phyloP scores from a whole-genome alignment of 2,888 invertebrate genomes.

The Ophion slaviceki region DNA sequence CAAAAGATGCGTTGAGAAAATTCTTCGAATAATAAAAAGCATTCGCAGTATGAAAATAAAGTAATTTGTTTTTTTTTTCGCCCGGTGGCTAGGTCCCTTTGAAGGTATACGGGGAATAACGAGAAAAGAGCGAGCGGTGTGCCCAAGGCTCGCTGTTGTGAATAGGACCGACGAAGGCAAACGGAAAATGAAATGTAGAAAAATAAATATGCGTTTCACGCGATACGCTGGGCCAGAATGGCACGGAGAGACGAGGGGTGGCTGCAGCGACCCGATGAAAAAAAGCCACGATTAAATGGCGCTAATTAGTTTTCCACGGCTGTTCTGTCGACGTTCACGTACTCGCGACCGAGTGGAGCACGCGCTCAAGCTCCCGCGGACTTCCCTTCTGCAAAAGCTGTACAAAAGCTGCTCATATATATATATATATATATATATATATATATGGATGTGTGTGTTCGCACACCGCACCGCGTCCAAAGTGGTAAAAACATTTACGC shows the following conservation, averaged over 20 bases:
- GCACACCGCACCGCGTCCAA: neutral
- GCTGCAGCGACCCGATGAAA: constrained; percentile 38
- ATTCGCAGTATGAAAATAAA: too few relatives aligned
- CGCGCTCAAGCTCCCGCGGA: constrained; percentile 29
- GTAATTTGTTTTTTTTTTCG: too few relatives aligned
- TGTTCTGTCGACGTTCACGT: constrained; percentile 58
- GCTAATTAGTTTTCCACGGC: constrained; percentile 66
- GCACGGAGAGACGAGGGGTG: neutral
- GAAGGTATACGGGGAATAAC: neutral
- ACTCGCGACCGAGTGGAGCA: constrained; percentile 51
- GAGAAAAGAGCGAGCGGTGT: neutral
- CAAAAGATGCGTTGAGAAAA: too few relatives aligned
- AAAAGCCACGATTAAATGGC: constrained; percentile 63
- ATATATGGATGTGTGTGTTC: neutral
- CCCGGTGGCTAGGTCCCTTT: neutral
- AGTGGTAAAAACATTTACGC: constrained; percentile 21
- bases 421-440: constrained; percentile 6
- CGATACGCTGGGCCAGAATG: constrained; percentile 32
- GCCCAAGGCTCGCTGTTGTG: neutral
- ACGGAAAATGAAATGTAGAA: constrained; percentile 33
- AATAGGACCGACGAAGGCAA: neutral
- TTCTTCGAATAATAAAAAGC: too few relatives aligned
- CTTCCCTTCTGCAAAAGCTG: constrained; percentile 23
- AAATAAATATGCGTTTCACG: constrained; percentile 53
- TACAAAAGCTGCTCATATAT: neutral